phyloP scores from a whole-genome alignment of 2,797 vertebrate species.

The Onychomys arenicola region DNA sequence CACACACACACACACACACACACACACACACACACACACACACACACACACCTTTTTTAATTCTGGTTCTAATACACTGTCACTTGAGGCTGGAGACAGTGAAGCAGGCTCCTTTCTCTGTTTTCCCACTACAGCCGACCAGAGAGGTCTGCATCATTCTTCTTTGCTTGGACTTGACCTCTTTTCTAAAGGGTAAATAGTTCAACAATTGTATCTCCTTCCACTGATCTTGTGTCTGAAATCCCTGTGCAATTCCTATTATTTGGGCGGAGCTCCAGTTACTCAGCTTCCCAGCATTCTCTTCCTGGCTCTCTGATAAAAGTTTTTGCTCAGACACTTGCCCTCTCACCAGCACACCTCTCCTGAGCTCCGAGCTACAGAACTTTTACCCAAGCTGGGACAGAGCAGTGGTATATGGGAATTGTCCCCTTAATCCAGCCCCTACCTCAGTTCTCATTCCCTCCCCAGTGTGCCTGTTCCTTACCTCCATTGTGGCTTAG shows the following conservation, averaged over 20 bases:
- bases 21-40: neutral
- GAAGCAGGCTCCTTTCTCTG: neutral
- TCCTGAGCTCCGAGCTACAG: neutral
- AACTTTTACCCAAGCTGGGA: neutral
- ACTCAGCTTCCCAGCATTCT: neutral
- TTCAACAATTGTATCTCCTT: neutral
- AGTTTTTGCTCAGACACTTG: neutral
- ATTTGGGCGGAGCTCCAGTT: slow-evolving; percentile 20
- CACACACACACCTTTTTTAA: neutral
- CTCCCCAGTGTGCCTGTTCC: no score
- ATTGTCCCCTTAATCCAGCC: neutral
- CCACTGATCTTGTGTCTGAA: neutral
- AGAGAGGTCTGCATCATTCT: neutral
- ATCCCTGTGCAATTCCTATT: neutral
- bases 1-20: neutral
- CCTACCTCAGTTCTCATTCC: neutral
- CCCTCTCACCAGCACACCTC: neutral
- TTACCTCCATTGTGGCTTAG: neutral
- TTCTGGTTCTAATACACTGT: neutral
- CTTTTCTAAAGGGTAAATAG: slow-evolving; percentile 15
- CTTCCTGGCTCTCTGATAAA: neutral
- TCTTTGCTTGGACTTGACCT: slow-evolving; percentile 14
- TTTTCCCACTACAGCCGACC: neutral
- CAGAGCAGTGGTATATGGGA: neutral
- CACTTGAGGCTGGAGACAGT: neutral